Base-by-base conservation (phyloP, 2,797 vertebrate genomes). In the Remorina albescens region DNA sequence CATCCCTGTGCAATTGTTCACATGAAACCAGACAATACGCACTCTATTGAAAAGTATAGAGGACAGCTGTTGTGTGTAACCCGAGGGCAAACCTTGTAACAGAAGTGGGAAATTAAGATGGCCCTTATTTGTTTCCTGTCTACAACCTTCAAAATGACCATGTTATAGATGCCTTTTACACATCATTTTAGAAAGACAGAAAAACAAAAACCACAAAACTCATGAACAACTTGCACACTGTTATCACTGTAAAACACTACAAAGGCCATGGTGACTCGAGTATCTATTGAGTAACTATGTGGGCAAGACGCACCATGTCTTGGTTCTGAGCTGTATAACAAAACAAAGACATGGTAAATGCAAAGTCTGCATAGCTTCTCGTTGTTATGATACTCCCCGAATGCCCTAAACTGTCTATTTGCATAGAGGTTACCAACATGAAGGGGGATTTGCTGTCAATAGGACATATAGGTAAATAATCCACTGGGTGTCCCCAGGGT, bases 391-490 rank as follows among this genome's bases (percentile, higher is more conserved):
- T 78, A 62, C 56, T 70, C 23, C 30, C 30, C 39, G 46, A 61
- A 82, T 82, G 74, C 58, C 67, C 74, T 34, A 76, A 76, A 86
- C 72, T 81, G 71, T 83, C 66, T 88, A 25, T 88, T 86, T 81
- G 62, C 61, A 64, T 46, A 67, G 73, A 80, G 71, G 83, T 84
- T 83, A 84, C 67, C 60, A 75, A 62, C 25, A 80, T 73, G 84
- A 86, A 32, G 47, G 66, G 71, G 78, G 82, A 88, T 82, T 85
- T 78, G 83, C 65, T 90, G 90, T 89, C 91, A 88, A 89, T 90
- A 89, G 90, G 83, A 90, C 88, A 91, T 93, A 91, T 89, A 91
- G 90, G 86, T 91, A 93, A 93, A 94, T 94, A 93, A 94, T 94
- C 91, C 90, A 91, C 91, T 73, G 87, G 77, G 83, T 80, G 83